phyloP scores from a whole-genome alignment of 2,797 vertebrate genomes.

The Varecia variegata region DNA sequence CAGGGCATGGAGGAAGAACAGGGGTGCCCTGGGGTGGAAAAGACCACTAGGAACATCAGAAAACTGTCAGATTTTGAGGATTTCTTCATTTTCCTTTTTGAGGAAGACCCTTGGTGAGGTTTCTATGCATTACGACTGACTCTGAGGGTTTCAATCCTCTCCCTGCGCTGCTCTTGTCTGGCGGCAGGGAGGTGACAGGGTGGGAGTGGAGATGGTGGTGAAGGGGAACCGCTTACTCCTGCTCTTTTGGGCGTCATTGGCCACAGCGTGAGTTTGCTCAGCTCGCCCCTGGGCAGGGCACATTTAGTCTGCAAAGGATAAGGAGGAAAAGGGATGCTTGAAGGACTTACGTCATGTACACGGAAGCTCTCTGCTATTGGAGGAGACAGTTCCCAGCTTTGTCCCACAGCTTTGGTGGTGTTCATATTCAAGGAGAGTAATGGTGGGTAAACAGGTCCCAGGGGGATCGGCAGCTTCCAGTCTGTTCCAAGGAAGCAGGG shows the following conservation, averaged over 20 bases:
- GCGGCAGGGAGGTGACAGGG: neutral
- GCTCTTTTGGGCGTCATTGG: neutral
- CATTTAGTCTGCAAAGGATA: neutral
- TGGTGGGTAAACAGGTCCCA: neutral
- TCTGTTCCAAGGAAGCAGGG: slow-evolving; percentile 26
- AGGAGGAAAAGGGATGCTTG: neutral
- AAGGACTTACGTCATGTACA: neutral
- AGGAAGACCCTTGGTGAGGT: neutral
- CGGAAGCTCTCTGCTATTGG: neutral
- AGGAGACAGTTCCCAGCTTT: neutral
- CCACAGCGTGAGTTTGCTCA: neutral
- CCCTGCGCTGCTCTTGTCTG: neutral
- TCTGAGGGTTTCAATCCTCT: neutral
- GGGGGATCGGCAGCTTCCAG: neutral
- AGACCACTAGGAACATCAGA: neutral
- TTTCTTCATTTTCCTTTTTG: neutral
- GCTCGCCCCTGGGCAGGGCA: neutral
- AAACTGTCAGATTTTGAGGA: neutral
- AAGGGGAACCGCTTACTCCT: neutral
- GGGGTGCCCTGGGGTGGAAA: neutral
- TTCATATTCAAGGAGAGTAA: neutral
- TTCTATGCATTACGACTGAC: too few species aligned
- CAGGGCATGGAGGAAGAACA: neutral
- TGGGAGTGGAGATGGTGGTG: rapidly evolving
- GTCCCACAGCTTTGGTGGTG: neutral